Evolutionary conservation across 2,888 invertebrate genomes (phyloP).

Genomic region (Hypena proboscidalis): DNA sequence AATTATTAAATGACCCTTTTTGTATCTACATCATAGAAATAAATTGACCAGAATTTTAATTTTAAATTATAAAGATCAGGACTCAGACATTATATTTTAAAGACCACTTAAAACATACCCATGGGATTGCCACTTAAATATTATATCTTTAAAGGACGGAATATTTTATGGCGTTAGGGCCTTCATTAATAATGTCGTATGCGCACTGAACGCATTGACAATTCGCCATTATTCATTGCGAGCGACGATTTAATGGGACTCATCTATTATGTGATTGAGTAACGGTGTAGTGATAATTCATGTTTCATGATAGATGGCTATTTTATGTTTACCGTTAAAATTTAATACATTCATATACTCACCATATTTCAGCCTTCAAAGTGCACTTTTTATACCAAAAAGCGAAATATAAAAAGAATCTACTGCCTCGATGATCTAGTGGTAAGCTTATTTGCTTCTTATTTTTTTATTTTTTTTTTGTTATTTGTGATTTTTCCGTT

Average conservation of each 20-base stretch:
- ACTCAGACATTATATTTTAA: slow-evolving; percentile 10
- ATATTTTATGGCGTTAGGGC: slow-evolving; percentile 26
- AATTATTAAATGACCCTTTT: no score
- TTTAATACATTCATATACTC: background rate
- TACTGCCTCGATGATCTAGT: no score
- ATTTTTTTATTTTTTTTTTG: no score
- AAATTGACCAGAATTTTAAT: no score
- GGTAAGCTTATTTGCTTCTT: no score
- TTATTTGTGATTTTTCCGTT: no score
- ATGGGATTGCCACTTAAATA: slow-evolving; percentile 20
- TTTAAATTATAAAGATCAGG: slow-evolving; percentile 2
- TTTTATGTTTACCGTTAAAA: background rate
- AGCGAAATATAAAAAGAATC: no score
- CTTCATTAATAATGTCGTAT: slow-evolving; percentile 47
- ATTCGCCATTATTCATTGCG: slow-evolving; percentile 44
- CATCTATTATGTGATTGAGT: slow-evolving; percentile 39
- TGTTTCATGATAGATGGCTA: background rate
- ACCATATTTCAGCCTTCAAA: no score
- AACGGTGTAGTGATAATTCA: slow-evolving; percentile 17
- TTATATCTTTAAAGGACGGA: slow-evolving; percentile 19
- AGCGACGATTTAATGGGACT: slow-evolving; percentile 38
- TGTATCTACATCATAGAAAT: no score
- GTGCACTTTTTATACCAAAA: no score
- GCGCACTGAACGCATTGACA: slow-evolving; percentile 43
- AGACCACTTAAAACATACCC: slow-evolving; percentile 2